Evolutionary conservation across 2,113 vertebrate species (phyloP), one percentile per base, ranked within the genome.

Genomic region (Aramus guarauna): DNA sequence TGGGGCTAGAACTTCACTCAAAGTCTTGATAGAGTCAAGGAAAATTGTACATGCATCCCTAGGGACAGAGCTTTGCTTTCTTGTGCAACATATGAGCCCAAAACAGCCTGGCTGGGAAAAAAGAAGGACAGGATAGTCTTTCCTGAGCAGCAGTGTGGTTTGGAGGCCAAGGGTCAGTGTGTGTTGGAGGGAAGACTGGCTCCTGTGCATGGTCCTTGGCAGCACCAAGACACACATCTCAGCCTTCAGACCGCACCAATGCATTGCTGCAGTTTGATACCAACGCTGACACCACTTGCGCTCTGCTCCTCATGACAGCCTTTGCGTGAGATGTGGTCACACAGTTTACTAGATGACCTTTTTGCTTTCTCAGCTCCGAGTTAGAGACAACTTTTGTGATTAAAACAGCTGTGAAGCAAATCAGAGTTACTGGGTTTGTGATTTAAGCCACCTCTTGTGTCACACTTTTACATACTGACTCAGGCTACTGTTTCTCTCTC

Each of bases 201-300:
- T 90, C 6, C 43, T 41, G 16, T 0, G 0, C 1, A 0, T 53
- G 11, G 10, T 80, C 18, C 37, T 62, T 43, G 32, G 37, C 75
- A 52, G 30, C 20, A 58, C 3, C 15, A 56, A 59, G 32, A 81
- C 36, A 80, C 6, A 11, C 16, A 62, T 4, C 3, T 39, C 27
- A 45, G 43, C 47, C 56, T 55, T 59, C 52, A 39, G 29, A 41
- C 19, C 11, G 3, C 24, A 24, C 19, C 2, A 3, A 0, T 6
- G 6, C 12, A 2, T 30, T 69, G 17, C 53, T 77, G 47, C 17
- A 20, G 24, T 7, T 7, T 66, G 45, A 62, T 37, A 29, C 14
- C 11, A 53, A 3, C 0, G 2, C 26, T 74, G 39, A 24, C 32
- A 30, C 24, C 39, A 9, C 12, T 34, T 3, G 2, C 20, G 1